Percentiles rank a stretch among this genome's conserved stretches.
These are phyloP conservation scores for Agrochola macilenta DNA, from an alignment of 2,888 invertebrate species.

Conservation along the genomic window DNA sequence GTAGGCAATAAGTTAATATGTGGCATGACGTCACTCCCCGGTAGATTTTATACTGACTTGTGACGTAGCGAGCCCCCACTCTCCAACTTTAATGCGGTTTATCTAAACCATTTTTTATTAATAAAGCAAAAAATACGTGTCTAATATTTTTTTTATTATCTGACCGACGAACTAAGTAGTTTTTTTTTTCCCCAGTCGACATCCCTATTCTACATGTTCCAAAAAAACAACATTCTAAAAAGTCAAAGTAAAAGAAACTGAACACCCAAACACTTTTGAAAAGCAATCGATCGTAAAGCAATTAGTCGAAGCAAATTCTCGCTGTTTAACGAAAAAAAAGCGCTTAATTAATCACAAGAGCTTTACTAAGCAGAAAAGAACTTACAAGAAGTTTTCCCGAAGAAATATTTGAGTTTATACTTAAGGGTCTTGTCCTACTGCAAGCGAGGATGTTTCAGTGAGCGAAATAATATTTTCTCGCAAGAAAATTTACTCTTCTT, in stretches of 20 bases:
- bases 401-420: slow-evolving; percentile 68
- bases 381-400: slow-evolving; percentile 59
- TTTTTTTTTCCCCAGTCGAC: too few relatives aligned
- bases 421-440: slow-evolving; percentile 34
- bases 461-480: not conserved
- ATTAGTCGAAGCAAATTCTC: slow-evolving; percentile 65
- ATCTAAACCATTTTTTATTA: too few relatives aligned
- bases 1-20: too few relatives aligned
- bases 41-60: too few relatives aligned
- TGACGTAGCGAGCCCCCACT: too few relatives aligned
- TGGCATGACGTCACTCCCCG: too few relatives aligned
- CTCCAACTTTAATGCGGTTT: too few relatives aligned
- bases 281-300: slow-evolving; percentile 65
- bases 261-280: slow-evolving; percentile 39
- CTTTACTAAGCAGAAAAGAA: slow-evolving; percentile 68
- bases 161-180: too few relatives aligned
- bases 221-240: slow-evolving; percentile 20
- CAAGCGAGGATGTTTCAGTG: not conserved
- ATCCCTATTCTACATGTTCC: too few relatives aligned
- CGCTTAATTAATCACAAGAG: slow-evolving; percentile 67
- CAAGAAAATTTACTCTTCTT: not conserved
- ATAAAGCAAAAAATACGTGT: too few relatives aligned
- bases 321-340: slow-evolving; percentile 58
- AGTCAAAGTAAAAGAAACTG: slow-evolving; percentile 23
- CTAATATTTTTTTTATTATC: too few relatives aligned